These are phyloP conservation scores for Tragelaphus imberbis DNA, from an alignment of 2,113 vertebrate species.

Conservation along the genomic window DNA sequence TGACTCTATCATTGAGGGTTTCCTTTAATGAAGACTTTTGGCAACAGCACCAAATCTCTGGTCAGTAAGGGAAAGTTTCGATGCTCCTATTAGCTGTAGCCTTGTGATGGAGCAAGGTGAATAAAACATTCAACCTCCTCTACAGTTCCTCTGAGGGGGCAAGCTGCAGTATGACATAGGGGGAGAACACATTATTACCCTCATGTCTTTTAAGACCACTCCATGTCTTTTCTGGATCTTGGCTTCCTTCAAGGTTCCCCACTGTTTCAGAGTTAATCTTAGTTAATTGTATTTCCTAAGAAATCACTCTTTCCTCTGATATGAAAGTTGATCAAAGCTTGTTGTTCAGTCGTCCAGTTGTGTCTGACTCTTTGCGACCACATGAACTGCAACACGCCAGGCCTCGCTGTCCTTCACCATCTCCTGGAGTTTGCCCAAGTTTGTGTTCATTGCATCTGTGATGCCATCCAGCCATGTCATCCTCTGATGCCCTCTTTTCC, in stretches of 20 bases:
- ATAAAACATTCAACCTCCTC: neutral
- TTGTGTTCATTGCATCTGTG: neutral
- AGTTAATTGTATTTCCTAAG: neutral
- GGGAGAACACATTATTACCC: neutral
- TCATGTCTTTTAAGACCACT: neutral
- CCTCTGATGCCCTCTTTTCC: neutral
- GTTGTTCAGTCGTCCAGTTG: neutral
- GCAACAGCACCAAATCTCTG: neutral
- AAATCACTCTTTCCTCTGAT: neutral
- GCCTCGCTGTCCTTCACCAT: neutral
- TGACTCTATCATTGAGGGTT: neutral
- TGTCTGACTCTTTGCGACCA: neutral
- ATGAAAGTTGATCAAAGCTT: neutral
- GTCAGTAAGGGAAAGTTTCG: neutral
- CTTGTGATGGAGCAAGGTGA: neutral
- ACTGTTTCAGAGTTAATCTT: neutral
- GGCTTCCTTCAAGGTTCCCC: neutral
- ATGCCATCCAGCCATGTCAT: neutral
- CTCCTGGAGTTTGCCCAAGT: neutral
- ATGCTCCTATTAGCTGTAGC: neutral
- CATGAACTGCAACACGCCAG: neutral
- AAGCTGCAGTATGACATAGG: neutral
- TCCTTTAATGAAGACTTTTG: neutral
- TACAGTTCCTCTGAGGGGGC: rapidly evolving
- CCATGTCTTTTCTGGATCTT: neutral